Percentiles rank a stretch among this genome's conserved stretches.
Conservation (phyloP, 2,888 invertebrate genomes). For the Atethmia centrago region DNA sequence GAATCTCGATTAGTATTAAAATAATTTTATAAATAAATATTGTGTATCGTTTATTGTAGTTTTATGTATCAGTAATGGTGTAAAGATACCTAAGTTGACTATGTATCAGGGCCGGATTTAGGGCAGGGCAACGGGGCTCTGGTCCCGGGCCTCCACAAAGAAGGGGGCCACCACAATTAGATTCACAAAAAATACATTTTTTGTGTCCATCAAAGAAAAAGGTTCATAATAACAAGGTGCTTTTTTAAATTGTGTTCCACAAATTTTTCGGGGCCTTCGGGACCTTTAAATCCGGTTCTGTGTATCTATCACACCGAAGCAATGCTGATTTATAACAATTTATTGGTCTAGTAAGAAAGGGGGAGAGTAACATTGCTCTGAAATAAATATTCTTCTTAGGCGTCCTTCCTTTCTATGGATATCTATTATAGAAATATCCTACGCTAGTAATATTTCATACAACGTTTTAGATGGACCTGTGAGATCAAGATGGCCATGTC, state of each 20-base stretch:
- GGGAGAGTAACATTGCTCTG: background rate
- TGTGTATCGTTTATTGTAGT: constrained; percentile 50
- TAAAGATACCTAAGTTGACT: background rate
- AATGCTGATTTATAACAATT: background rate
- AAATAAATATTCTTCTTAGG: background rate
- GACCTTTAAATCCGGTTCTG: too few species aligned
- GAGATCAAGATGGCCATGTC: constrained; percentile 73
- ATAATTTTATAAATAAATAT: constrained; percentile 69
- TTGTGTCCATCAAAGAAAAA: too few species aligned
- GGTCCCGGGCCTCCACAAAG: too few species aligned
- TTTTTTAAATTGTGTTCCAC: too few species aligned
- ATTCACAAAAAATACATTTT: too few species aligned
- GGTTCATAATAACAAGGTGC: too few species aligned
- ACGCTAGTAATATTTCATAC: constrained; percentile 65
- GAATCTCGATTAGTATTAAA: constrained; percentile 70
- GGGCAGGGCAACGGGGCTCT: too few species aligned
- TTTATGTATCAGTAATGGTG: constrained; percentile 25
- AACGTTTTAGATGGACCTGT: constrained; percentile 70
- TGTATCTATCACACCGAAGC: background rate
- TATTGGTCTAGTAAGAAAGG: background rate
- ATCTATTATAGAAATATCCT: constrained; percentile 4
- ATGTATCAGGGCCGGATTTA: too few species aligned
- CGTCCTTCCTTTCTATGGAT: background rate
- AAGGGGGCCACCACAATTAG: too few species aligned
- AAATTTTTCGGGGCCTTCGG: too few species aligned